Evolutionary conservation across 2,888 invertebrate species (phyloP), one percentile per base, ranked within the genome.

Genomic region (Choristoneura rosaceana): DNA sequence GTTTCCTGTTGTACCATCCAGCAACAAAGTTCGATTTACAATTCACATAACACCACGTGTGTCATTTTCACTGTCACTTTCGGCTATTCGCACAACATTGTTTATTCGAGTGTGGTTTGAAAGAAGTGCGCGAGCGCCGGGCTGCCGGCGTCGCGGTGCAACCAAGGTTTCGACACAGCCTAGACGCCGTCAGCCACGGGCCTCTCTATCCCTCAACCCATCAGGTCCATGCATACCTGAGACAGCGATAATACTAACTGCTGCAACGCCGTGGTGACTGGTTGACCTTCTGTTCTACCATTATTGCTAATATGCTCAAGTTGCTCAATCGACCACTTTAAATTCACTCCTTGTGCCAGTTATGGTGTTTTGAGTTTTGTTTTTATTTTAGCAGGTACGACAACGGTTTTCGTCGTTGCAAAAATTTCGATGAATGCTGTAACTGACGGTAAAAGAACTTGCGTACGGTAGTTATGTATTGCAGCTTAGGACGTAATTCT

Each of bases 251-350:
- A 71, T 76, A 74, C 77, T 77, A 81, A 76, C 78, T 80, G 78
- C 84, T 86, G 85, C 84, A 86, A 81, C 84, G 79, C 81, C 80
- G 81, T 78, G 80, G 84, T 84, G 85, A 90, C 85, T 87, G 85
- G 91, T 76, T 85, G 92, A 92, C 93, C 93, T 93, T 93, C 91
- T 84, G 83, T 81, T 84, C 85, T 84, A 90, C 89, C 85, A 88
- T 90, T 90, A 90, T 92, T 91, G 90, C 90, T 91, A 90, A 90
- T 90, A 90, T 89, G 85, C 84, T 82, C 79, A 82, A 82, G 80
- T 93, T 91, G 90, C 89, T 91, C 90, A 93, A 93, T 86, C 82
- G 81, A 79, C 79, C 80, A 79, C 81, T 80, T 80, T 80, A 83
- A 84, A 87, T 87, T 86, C 85, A 82, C 82, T 86, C 85, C 86